A percentile compares a stretch with the other conserved stretches of the same genome.
Evolutionary conservation across 2,113 vertebrate species (phyloP).

Genomic region (Engystomops pustulosus): DNA sequence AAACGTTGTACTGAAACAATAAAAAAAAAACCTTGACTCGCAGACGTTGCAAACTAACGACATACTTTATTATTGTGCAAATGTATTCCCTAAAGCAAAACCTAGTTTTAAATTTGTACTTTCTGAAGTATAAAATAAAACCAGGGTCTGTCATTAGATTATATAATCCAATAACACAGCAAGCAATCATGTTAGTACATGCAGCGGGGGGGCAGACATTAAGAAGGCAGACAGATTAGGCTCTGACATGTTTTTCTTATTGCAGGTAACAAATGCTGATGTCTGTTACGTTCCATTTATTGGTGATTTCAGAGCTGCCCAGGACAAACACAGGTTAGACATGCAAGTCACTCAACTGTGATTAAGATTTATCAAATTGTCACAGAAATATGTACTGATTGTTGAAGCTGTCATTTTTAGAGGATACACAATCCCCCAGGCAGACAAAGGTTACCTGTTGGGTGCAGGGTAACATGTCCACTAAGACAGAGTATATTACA

Average conservation of each 20-base stretch:
- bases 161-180: constrained; percentile 17
- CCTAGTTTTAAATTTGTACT: constrained; percentile 11
- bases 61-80: constrained; percentile 28
- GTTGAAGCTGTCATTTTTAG: constrained; percentile 26
- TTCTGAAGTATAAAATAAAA: constrained; percentile 28
- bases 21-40: constrained; percentile 12
- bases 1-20: background rate
- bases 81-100: constrained; percentile 40
- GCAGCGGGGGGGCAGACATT: background rate
- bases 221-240: constrained; percentile 9
- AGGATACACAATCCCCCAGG: constrained; percentile 9
- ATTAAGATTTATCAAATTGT: constrained; percentile 52
- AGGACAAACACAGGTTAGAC: constrained; percentile 25
- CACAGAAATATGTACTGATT: constrained; percentile 46
- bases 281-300: constrained; percentile 35
- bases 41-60: constrained; percentile 1
- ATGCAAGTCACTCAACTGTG: constrained; percentile 38
- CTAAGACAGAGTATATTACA: constrained; percentile 21
- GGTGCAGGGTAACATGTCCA: constrained; percentile 26
- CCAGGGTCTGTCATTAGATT: constrained; percentile 43
- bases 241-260: constrained; percentile 53
- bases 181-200: constrained; percentile 23
- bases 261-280: constrained; percentile 13
- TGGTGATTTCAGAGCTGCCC: constrained; percentile 20
- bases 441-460: constrained; percentile 19